These are phyloP conservation scores for Apteryx owenii DNA, from an alignment of 2,113 vertebrate genomes.

Conservation along the genomic window DNA sequence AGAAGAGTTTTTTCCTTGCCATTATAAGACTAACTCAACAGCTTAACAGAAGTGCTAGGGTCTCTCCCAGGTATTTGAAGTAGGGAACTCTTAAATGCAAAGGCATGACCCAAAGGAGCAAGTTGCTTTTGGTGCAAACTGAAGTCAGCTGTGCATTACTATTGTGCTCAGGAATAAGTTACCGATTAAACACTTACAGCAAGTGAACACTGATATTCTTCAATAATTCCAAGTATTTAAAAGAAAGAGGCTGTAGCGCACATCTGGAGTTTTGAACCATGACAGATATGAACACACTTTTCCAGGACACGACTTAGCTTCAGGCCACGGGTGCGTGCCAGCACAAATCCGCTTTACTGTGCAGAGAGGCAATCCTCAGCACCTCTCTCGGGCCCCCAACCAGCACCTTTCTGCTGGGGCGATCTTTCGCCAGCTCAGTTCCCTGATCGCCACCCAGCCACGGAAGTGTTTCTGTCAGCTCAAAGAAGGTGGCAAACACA, in stretches of 20 bases:
- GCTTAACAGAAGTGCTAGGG: accelerated
- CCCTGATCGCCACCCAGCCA: accelerated
- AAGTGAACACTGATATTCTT: neutral
- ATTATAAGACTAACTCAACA: neutral
- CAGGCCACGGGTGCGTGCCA: accelerated
- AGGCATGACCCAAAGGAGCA: neutral
- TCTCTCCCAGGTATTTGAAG: neutral
- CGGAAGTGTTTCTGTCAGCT: neutral
- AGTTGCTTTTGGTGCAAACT: neutral
- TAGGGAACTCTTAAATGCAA: neutral
- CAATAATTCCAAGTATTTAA: neutral
- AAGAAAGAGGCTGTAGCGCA: neutral
- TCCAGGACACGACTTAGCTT: neutral
- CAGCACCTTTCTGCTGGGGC: neutral
- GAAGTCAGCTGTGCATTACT: neutral
- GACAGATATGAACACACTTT: neutral
- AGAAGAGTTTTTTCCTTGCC: accelerated
- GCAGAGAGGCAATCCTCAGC: neutral
- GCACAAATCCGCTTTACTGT: neutral
- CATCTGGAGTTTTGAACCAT: accelerated
- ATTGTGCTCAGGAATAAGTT: neutral
- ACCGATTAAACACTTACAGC: neutral
- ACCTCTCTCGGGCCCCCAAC: neutral
- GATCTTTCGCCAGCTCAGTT: neutral
- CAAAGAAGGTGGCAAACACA: neutral